These are phyloP conservation scores for Myodes glareolus DNA, from an alignment of 2,113 vertebrate genomes.

Conservation along the genomic window DNA sequence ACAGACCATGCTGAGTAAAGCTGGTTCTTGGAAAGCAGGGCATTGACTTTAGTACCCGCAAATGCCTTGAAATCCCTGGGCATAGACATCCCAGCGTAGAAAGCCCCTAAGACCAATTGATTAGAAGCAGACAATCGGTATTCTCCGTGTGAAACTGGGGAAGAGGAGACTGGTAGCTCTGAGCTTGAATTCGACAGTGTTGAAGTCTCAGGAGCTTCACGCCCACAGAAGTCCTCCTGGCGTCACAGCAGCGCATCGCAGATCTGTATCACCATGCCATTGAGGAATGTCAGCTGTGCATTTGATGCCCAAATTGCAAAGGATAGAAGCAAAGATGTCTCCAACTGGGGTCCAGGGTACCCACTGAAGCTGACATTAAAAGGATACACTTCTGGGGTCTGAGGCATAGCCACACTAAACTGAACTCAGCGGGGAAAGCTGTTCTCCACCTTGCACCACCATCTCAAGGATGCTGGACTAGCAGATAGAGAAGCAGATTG, in stretches of 20 bases:
- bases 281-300: rapidly evolving
- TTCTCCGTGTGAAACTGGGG: background rate
- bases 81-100: background rate
- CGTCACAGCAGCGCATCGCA: too few relatives aligned
- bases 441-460: background rate
- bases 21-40: background rate
- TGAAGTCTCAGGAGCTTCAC: rapidly evolving
- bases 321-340: background rate
- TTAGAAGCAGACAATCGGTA: background rate
- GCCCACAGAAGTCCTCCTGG: background rate
- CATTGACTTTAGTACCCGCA: background rate
- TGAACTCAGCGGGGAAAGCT: background rate
- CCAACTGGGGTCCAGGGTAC: too few relatives aligned
- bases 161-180: rapidly evolving
- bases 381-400: background rate
- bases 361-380: background rate
- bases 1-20: too few relatives aligned
- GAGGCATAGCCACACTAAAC: background rate
- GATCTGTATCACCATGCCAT: rapidly evolving
- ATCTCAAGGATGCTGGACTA: too few relatives aligned
- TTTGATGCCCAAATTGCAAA: background rate
- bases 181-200: background rate
- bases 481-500: background rate
- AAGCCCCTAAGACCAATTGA: too few relatives aligned
- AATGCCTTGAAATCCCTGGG: background rate